These are phyloP conservation scores for Pygoscelis antarcticus DNA, from an alignment of 2,113 vertebrate species.

Conservation along the genomic window DNA sequence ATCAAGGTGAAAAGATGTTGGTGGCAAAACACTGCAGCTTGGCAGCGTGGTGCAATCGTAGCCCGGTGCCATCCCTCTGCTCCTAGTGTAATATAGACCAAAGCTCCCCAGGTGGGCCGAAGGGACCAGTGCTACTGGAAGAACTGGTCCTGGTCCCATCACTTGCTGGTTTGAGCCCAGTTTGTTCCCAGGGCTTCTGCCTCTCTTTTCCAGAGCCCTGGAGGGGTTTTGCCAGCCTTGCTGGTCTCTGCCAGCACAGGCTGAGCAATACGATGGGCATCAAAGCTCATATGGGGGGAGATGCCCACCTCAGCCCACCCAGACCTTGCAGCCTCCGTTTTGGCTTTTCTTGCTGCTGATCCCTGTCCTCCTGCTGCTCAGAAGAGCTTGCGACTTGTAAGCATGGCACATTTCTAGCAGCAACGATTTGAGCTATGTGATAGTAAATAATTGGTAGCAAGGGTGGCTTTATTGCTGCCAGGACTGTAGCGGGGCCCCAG, in stretches of 20 bases:
- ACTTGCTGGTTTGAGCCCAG: not conserved
- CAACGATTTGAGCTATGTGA: not conserved
- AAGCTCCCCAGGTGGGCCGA: not conserved
- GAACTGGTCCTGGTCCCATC: not conserved
- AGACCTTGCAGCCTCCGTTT: not conserved
- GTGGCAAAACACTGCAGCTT: not conserved
- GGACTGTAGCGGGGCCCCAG: rapidly evolving
- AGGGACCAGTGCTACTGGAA: not conserved
- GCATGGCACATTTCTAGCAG: not conserved
- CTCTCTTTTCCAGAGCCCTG: not conserved
- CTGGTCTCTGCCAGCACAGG: not conserved
- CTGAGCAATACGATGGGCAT: not conserved
- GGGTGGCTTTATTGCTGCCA: slow-evolving; percentile 53
- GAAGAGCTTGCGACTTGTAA: not conserved
- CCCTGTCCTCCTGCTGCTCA: not conserved
- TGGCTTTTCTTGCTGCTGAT: not conserved
- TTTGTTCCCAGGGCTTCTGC: not conserved
- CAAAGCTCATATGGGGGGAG: rapidly evolving
- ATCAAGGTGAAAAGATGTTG: not conserved
- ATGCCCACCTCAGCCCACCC: not conserved
- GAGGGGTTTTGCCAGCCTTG: not conserved
- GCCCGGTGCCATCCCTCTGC: not conserved
- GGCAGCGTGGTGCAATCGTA: not conserved
- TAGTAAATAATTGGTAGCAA: slow-evolving; percentile 29
- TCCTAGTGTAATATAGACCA: not conserved